Evolutionary conservation across 1,140 invertebrate species (phyloP).

Genomic region (Plutomurus gul): DNA sequence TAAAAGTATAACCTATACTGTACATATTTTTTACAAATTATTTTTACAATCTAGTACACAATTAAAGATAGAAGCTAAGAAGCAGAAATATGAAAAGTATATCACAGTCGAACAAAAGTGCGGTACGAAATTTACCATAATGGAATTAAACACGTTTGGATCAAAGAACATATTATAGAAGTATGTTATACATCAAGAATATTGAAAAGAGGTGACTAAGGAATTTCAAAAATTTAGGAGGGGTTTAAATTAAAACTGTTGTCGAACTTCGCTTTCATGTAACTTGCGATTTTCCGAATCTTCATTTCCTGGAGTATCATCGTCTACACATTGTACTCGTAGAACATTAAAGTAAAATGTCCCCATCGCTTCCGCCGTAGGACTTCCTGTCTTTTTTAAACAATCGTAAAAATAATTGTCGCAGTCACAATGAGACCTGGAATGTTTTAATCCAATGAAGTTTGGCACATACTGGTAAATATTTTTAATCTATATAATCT

Average conservation of each 20-base stretch:
- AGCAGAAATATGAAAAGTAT: too few species aligned
- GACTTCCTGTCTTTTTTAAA: conserved; percentile 71
- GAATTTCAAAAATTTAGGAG: too few species aligned
- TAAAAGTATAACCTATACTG: too few species aligned
- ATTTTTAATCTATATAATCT: neutral
- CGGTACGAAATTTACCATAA: too few species aligned
- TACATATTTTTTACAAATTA: too few species aligned
- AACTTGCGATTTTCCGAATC: neutral
- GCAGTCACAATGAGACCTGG: conserved; percentile 79
- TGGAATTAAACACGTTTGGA: too few species aligned
- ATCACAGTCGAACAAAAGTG: too few species aligned
- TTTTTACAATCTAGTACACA: too few species aligned
- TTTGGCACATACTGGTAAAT: neutral
- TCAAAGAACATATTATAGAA: too few species aligned
- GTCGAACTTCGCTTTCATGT: neutral
- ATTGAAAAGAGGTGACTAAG: too few species aligned
- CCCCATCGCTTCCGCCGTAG: conserved; percentile 75
- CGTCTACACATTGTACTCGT: conserved; percentile 76
- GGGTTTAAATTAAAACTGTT: neutral
- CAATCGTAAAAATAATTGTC: conserved; percentile 80
- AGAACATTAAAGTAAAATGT: conserved; percentile 86
- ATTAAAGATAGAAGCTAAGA: too few species aligned
- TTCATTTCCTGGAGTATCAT: conserved; percentile 54
- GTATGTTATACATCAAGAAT: too few species aligned
- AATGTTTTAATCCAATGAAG: conserved; percentile 44